phyloP scores from a whole-genome alignment of 2,113 vertebrate species.

The Chunga burmeisteri region DNA sequence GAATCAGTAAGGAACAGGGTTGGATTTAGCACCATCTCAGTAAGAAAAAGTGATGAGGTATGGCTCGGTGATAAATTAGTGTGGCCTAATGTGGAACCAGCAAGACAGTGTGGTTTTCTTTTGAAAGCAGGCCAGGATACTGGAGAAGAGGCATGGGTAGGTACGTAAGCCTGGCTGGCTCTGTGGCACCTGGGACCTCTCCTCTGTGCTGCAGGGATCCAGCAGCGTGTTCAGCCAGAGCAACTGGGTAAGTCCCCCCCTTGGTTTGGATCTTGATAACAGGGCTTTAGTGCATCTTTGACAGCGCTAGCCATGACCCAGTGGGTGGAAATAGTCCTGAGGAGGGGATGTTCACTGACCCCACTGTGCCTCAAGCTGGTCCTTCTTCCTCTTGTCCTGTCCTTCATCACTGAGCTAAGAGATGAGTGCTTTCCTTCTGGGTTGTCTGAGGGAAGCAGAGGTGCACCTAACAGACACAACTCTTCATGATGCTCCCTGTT shows the following conservation, averaged over 20 bases:
- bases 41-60: background rate
- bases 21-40: background rate
- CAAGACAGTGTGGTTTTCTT: background rate
- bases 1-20: background rate
- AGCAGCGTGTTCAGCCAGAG: background rate
- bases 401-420: background rate
- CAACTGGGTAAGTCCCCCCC: background rate
- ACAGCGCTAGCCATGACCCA: fast-evolving
- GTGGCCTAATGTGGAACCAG: background rate
- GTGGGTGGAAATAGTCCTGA: background rate
- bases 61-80: background rate
- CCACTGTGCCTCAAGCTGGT: background rate
- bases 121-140: background rate
- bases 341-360: background rate
- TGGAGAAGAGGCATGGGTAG: background rate
- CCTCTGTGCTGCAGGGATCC: background rate
- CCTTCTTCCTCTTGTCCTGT: background rate
- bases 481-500: background rate
- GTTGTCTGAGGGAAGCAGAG: background rate
- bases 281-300: background rate
- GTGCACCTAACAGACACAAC: background rate
- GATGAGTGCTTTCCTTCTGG: background rate
- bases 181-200: background rate
- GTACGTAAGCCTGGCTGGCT: background rate
- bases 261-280: background rate